Base-by-base conservation (phyloP, 2,888 invertebrate species). In the Empis stercorea region DNA sequence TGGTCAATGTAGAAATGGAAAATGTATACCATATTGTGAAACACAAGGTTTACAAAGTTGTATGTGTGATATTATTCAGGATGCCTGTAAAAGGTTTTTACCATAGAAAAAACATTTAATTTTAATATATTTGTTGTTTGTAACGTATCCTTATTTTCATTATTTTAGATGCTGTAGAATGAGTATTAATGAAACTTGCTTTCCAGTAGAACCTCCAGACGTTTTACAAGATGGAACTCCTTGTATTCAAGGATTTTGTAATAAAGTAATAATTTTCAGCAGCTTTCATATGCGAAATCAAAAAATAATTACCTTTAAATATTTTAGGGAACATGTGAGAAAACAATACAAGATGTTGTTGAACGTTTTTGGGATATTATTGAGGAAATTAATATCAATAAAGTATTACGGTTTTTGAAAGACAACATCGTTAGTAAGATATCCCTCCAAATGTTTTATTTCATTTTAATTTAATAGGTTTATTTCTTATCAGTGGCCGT, bases 341-440 rank as follows among this genome's bases (percentile, higher is more conserved):
- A 93, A 70, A 91, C 92, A 0, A 87, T 91, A 51, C 91, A 92
- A 64, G 94, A 95, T 63, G 89, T 95, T 20, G 92, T 95, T 10
- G 92, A 94, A 67, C 78, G 95, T 30, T 91, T 96, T 70, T 96
- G 95, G 93, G 91, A 93, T 64, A 93, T 96, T 44, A 94, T 96
- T 52, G 94, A 95, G 69, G 92, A 94, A 61, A 92, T 94, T 49
- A 92, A 92, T 68, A 92, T 93, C 50, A 93, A 91, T 66, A 88
- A 89, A 63, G 88, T 92, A 57, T 74, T 92, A 57, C 76, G 87
- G 45, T 92, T 93, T 65, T 73, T 94, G 45, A 81, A 87, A 48
- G 92, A 93, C 70, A 94, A 94, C 65, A 89, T 94, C 52, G 94
- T 96, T 30, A 92, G 94, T 48, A 87, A 63, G 69, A 64, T 51